Evolutionary conservation across 2,113 vertebrate species (phyloP).

Genomic region (Mirounga angustirostris): DNA sequence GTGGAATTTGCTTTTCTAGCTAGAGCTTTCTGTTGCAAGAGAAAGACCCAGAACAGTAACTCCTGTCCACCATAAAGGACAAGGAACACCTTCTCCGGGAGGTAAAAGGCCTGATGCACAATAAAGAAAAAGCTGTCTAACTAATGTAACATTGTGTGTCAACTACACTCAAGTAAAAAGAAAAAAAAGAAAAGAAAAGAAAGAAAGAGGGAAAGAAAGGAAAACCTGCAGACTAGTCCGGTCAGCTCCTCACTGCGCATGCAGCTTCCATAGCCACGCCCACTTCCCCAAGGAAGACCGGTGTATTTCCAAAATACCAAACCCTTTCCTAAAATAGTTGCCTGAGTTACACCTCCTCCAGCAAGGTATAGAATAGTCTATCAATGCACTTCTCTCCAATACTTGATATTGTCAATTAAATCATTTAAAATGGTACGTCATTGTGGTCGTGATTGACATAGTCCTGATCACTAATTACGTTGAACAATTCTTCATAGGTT

Average conservation of each 20-base stretch:
- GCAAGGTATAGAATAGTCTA: too few relatives aligned
- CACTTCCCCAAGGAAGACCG: neutral
- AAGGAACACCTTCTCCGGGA: neutral
- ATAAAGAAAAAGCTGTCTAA: neutral
- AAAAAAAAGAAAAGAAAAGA: neutral
- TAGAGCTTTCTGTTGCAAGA: neutral
- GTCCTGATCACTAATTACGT: neutral
- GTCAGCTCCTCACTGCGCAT: neutral
- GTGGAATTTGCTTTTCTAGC: neutral
- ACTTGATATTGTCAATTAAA: neutral
- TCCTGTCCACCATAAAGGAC: neutral
- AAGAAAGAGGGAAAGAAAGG: neutral
- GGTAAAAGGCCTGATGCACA: neutral
- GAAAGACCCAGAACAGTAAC: neutral
- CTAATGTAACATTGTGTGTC: neutral
- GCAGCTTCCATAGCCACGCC: neutral
- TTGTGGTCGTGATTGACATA: accelerated
- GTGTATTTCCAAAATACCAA: neutral
- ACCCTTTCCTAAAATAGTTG: neutral
- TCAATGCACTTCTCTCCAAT: neutral
- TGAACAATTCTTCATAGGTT: neutral
- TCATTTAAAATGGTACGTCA: neutral
- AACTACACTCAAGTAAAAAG: neutral
- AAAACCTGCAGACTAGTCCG: neutral
- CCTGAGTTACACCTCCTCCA: too few relatives aligned